Base-by-base conservation (phyloP, 1,140 invertebrate species). In the Limonius californicus region DNA sequence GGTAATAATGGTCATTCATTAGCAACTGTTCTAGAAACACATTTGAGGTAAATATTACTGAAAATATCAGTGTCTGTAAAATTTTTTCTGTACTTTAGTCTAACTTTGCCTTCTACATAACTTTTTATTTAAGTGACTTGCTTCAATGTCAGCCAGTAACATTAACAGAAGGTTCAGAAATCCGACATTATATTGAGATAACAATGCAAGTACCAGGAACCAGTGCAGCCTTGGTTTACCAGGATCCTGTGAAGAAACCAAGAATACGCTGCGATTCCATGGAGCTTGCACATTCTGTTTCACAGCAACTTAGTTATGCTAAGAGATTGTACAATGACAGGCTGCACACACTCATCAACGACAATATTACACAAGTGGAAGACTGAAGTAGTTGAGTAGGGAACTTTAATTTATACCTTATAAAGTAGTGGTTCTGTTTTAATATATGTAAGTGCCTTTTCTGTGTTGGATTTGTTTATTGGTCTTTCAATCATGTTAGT, bases 251-350 rank as follows among this genome's bases (percentile, higher is more conserved):
- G 57, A 86, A 85, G 68, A 81, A 88, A 63, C 92, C 92, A 8
- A 85, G 89, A 74, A 89, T 96, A 20, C 83, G 91, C 61, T 95
- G 92, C 79, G 89, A 94, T 72, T 87, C 83, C 61, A 84, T 85
- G 59, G 84, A 87, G 63, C 82, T 93, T 56, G 90, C 92, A n/a
- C 82, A 85, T 69, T 87, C 86, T 81, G 90, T 94, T 70, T 81
- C 84, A 64, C 75, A 79, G 63, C 80, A 81, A 76, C 83, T 85
- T 65, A 93, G 92, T 71, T 93, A 93, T 78, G 93, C 93, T 35
- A 92, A 91, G 75, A 88, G 87, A 71, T 84, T 95, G 70, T 90
- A 89, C 74, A 86, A 92, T 74, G 93, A 96, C 80, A 81, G 85
- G 62, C 79, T 82, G 62, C 86, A 89, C 71, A 85, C 84, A 59